Evolutionary conservation across 2,888 invertebrate species (phyloP), one percentile per base, ranked within the genome.

Genomic region (Stenodera caucasica): DNA sequence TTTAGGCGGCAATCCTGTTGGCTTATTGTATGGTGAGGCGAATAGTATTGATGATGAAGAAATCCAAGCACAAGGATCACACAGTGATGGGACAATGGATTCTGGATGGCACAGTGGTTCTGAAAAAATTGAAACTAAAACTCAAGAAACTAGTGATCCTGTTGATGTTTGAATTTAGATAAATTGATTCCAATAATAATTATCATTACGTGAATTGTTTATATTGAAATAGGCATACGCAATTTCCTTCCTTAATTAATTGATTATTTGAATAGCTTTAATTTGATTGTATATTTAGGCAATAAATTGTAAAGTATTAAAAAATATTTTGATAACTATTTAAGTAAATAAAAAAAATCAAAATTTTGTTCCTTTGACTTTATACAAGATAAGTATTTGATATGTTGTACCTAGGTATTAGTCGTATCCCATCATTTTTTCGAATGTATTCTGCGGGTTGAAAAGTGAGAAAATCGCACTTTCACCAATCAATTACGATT

Each of bases 31-130:
- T 69, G 79, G 77, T 14, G 80, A 81, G 59, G 78, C 76, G 0
- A 75, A 76, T 54, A 75, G 76, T 64, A 65, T 65, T 12, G 75
- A 72, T 56, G 80, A 78, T 59, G 77, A 78, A 33, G 80, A 80
- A 61, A 72, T 78, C 33, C 73, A 76, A 33, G 78, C 78, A 33
- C 79, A 76, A 33, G 75, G 72, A 58, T 78, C 77, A 58, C 79
- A 81, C 57, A 81, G 81, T 67, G 81, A 81, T 63, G 80, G 77
- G 45, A 88, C 88, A 0, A 85, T 88, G 82, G 88, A 88, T 67
- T 86, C 88, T 0, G 88, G 88, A 0, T 88, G 89, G 88, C 88
- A 88, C 65, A 88, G 86, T 68, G 88, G 87, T 0, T 86, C 86
- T 0, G 87, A 87, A 64, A 86, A 85, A 75, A 84, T 84, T 59